These are phyloP conservation scores for Pasiphila rectangulata DNA, from an alignment of 2,888 invertebrate genomes.

Conservation along the genomic window DNA sequence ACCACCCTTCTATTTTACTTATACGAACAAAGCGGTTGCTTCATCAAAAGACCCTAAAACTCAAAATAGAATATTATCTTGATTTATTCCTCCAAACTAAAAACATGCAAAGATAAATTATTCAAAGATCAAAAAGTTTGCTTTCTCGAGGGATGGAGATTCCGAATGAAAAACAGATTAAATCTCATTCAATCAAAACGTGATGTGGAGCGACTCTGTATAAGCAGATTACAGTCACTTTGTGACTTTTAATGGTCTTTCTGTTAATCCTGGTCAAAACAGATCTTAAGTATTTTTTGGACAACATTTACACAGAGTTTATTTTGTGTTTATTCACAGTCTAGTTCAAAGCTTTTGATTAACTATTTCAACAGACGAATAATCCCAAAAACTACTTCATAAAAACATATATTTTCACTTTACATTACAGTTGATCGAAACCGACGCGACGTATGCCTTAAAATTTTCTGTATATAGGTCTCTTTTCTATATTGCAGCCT, in stretches of 20 bases:
- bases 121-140: slow-evolving; percentile 64
- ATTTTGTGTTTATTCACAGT: too few species aligned
- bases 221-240: slow-evolving; percentile 69
- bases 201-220: slow-evolving; percentile 66
- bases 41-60: background rate
- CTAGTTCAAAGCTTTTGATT: too few species aligned
- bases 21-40: background rate
- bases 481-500: too few species aligned
- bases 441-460: too few species aligned
- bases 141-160: slow-evolving; percentile 44
- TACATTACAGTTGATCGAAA: too few species aligned
- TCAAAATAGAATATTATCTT: slow-evolving; percentile 11
- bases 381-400: too few species aligned
- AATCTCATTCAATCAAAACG: slow-evolving; percentile 72
- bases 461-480: too few species aligned
- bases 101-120: slow-evolving; percentile 61
- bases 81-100: slow-evolving; percentile 29
- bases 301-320: too few species aligned
- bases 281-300: background rate
- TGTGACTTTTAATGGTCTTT: slow-evolving; percentile 43
- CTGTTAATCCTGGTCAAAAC: background rate
- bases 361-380: too few species aligned
- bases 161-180: slow-evolving; percentile 68
- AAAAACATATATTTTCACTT: too few species aligned
- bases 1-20: too few species aligned